Base-by-base conservation (phyloP, 2,888 invertebrate species). In the Heliconius sara region DNA sequence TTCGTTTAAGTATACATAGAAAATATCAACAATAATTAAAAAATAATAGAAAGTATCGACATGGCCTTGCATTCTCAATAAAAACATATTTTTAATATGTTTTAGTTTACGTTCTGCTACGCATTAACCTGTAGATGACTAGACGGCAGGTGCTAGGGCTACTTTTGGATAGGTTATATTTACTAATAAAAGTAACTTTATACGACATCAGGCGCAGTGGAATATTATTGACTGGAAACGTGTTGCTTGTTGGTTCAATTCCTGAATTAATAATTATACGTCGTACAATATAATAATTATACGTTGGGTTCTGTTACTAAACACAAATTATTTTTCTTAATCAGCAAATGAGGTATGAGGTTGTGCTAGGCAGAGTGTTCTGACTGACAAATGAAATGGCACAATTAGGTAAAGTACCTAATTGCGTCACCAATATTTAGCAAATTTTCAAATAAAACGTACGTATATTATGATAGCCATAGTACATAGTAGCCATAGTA, bases 121-220 rank as follows among this genome's bases (percentile, higher is more conserved):
- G 52, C 72, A 57, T n/a, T 72, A 72, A 47, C 27, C 71, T 72
- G 52, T 34, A 22, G 34, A n/a, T 73, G 73, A 60, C 57, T 34
- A 73, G 60, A 34, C 34, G 60, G 73, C 73, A 73, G 73, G 60
- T 73, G 73, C 16, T n/a, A 27, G 47, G 16, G 73, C 34, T 74
- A 60, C 74, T 34, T 57, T 74, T 60, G 60, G 60, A 74, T 74
- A 60, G 30, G 60, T 60, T 74, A 60, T 60, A 65, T 27, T 13
- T 65, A 43, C 30, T 39, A 57, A 39, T 34, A 74, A 74, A 74
- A 60, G 19, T 60, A 60, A n/a, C 16, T 3, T 43, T 70, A 25
- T 16, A 43, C 7, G 43, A 7, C 16, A 43, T n/a, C 43, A 22
- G 70, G 25, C 12, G 7, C 7, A 16, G 43, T 43, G 43, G 7